Evolutionary conservation across 1,140 invertebrate species (phyloP).

Genomic region (Penaeus japonicus): DNA sequence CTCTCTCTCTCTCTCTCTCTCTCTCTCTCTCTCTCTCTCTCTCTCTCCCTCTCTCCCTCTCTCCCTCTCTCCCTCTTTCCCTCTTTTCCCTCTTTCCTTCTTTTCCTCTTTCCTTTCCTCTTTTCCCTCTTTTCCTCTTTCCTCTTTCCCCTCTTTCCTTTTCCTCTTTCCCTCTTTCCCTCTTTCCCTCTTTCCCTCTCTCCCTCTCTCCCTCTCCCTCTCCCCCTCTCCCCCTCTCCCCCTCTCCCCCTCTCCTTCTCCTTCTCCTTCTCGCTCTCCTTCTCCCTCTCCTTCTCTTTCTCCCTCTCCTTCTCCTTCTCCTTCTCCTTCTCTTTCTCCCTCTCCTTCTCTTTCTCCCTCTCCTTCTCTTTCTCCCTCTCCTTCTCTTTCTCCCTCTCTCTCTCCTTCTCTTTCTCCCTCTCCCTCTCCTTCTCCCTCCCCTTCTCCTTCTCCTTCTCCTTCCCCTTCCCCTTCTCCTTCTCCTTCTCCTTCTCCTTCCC

Average conservation of each 20-base stretch:
- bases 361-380: background rate
- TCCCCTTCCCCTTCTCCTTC: background rate
- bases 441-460: background rate
- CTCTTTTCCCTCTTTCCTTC: too few relatives aligned
- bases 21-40: too few relatives aligned
- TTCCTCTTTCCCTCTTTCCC: too few relatives aligned
- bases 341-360: background rate
- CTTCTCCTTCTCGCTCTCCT: background rate
- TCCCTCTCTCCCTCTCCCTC: background rate
- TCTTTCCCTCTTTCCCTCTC: too few relatives aligned
- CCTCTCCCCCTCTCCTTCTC: too few relatives aligned
- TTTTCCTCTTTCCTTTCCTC: too few relatives aligned
- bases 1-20: too few relatives aligned
- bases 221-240: background rate
- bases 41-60: too few relatives aligned
- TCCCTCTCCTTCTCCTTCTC: background rate
- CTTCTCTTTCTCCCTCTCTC: background rate
- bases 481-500: background rate
- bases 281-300: background rate
- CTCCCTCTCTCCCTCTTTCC: too few relatives aligned
- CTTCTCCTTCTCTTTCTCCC: background rate
- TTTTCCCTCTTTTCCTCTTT: too few relatives aligned
- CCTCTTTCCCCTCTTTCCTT: too few relatives aligned
- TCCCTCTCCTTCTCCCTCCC: background rate
- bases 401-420: background rate